Base-by-base conservation (phyloP, 1,140 invertebrate species). In the Pteromalus puparum region DNA sequence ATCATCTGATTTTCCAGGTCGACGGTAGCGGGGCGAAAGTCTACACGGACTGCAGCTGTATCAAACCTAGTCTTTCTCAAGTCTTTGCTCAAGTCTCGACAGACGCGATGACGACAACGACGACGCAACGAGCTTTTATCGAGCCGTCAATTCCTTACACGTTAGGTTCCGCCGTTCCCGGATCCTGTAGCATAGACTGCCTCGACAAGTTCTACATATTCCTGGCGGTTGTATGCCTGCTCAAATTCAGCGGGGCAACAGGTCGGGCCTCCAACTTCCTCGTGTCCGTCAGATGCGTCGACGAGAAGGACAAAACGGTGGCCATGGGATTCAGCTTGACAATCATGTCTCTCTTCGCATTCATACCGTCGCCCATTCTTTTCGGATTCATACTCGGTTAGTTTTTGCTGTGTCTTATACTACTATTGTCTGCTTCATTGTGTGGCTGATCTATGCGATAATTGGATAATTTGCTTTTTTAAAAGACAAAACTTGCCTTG, bases 331-430 rank as follows among this genome's bases (percentile, higher is more conserved):
- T 96, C 78, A 94, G 94, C 72, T 90, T 96, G 86, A 95, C 94
- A 85, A 92, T 96, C 61, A 94, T 95, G 93, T 95, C 95, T 48
- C 92, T 96, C 76, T 95, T 95, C 79, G 95, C 95, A 24, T 95
- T 96, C 78, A 95, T 96, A 88, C 96, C 96, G 1, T 95, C 95
- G 65, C 96, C 96, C 21, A 96, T 96, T 85, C 92, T 96, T 53
- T 96, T 96, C 88, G 96, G 96, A 84, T 95, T 94, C 87, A 94
- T 96, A 78, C 93, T 96, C 87, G 96, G 96, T 95, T 93, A 34
- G 30, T 34, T 34, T 34, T 34, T 34, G 30, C 30, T 92, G 88
- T 86, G 24, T 21, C 1, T 15, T 2, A 53, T 53, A 53, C 30
- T 53, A 46, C 42, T 46, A 53, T 53, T 53, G 48, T 53, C 48